These are phyloP conservation scores for Montipora cactus DNA, from an alignment of 64 coral and sea anemone species.

Conservation along the genomic window DNA sequence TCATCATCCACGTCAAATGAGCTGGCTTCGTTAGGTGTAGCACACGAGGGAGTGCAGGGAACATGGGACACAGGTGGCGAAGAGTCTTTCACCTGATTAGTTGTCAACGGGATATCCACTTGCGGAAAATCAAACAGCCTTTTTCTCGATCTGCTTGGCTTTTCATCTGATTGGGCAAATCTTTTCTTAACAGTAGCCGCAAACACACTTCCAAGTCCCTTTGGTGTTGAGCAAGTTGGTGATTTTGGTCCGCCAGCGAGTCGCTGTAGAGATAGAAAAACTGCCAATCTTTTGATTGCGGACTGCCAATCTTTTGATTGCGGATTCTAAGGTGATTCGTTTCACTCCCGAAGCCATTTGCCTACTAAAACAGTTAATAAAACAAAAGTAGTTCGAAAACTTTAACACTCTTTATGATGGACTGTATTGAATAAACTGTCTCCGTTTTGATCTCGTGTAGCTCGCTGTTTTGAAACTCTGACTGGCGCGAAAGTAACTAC, in stretches of 20 bases:
- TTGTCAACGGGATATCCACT: background rate
- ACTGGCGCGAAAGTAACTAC: no score
- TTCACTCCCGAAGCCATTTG: no score
- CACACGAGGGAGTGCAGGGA: constrained; percentile 25
- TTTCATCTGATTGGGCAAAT: background rate
- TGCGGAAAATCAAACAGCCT: background rate
- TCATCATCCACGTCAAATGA: background rate
- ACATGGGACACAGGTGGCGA: background rate
- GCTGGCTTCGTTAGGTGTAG: background rate
- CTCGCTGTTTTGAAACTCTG: no score
- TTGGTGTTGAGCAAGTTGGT: background rate
- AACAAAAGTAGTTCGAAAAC: no score
- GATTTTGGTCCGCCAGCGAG: background rate
- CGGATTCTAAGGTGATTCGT: no score
- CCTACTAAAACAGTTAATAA: no score
- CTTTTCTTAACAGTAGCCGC: background rate
- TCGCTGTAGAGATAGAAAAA: background rate
- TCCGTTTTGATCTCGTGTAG: no score
- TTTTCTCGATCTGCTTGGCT: constrained; percentile 29
- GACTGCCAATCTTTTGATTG: no score
- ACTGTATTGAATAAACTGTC: no score
- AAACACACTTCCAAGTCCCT: background rate
- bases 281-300: background rate
- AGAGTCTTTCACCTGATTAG: background rate
- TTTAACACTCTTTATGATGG: no score